Percentiles rank a stretch among this genome's conserved stretches.
These are phyloP conservation scores for Punctoribates punctum DNA, from an alignment of 2,888 invertebrate species.

Conservation along the genomic window DNA sequence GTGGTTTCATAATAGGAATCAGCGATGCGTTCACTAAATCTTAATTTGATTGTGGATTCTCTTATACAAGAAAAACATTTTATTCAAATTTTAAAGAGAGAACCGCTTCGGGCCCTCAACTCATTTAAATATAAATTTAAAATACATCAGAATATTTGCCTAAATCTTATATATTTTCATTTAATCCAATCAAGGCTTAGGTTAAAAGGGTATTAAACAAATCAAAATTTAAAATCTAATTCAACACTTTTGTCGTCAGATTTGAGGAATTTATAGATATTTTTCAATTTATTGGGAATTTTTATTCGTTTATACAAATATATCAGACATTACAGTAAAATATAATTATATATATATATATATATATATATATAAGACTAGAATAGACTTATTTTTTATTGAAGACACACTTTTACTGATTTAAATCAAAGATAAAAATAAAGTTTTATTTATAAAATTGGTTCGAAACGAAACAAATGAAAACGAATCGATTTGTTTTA, in stretches of 20 bases:
- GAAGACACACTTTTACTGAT: too few species aligned
- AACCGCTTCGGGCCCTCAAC: background rate
- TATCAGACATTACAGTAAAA: too few species aligned
- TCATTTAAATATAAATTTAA: background rate
- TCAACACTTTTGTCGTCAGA: too few species aligned
- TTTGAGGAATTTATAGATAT: too few species aligned
- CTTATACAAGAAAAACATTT: conserved; percentile 18
- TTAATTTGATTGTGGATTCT: conserved; percentile 14
- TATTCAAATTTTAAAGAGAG: background rate
- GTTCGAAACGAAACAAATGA: background rate
- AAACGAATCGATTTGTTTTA: background rate
- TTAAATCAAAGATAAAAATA: background rate
- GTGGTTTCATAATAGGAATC: background rate
- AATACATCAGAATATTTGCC: background rate
- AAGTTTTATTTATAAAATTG: background rate
- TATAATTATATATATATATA: too few species aligned
- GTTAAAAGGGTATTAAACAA: too few species aligned
- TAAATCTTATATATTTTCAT: background rate
- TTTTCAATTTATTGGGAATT: too few species aligned
- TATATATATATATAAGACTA: too few species aligned
- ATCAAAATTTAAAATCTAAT: too few species aligned
- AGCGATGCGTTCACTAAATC: conserved; percentile 21
- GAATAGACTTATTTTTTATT: too few species aligned
- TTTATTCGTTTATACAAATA: too few species aligned
- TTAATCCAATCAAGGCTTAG: background rate